phyloP scores from a whole-genome alignment of 2,888 invertebrate species.

The Drosophila robusta region DNA sequence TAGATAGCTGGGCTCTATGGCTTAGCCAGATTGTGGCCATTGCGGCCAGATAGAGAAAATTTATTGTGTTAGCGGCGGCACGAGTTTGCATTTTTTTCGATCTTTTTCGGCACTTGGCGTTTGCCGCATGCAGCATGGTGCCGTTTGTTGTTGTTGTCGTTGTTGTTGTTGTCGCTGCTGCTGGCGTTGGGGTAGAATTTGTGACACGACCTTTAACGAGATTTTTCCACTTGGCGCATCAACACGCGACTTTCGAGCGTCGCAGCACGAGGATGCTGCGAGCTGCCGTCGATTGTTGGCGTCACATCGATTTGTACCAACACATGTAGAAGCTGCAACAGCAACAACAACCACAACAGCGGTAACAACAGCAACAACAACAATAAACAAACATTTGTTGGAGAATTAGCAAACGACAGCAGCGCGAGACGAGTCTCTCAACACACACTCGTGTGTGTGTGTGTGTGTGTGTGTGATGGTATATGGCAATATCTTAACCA shows the following conservation, averaged over 20 bases:
- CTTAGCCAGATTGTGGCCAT: conserved; percentile 34
- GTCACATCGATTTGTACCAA: conserved; percentile 77
- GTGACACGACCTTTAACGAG: conserved; percentile 78
- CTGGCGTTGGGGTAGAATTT: conserved; percentile 51
- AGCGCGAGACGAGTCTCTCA: conserved; percentile 37
- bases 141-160: conserved; percentile 21
- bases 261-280: conserved; percentile 39
- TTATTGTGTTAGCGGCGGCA: conserved; percentile 72
- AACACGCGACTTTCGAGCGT: conserved; percentile 69
- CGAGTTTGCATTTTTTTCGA: conserved; percentile 60
- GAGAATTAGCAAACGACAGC: conserved; percentile 70
- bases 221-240: conserved; percentile 75
- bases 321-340: conserved; percentile 67
- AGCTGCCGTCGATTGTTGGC: conserved; percentile 47
- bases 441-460: conserved; percentile 6
- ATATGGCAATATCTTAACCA: conserved; percentile 53
- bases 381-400: conserved; percentile 75
- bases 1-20: conserved; percentile 21
- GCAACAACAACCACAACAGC: conserved; percentile 38
- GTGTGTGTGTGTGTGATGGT: conserved; percentile 16
- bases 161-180: conserved; percentile 32
- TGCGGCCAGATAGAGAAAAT: conserved; percentile 66
- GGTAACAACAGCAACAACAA: conserved; percentile 17
- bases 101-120: conserved; percentile 40
- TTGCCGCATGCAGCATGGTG: conserved; percentile 56